These are phyloP conservation scores for Drosophila littoralis DNA, from an alignment of 1,140 invertebrate genomes.

Conservation along the genomic window DNA sequence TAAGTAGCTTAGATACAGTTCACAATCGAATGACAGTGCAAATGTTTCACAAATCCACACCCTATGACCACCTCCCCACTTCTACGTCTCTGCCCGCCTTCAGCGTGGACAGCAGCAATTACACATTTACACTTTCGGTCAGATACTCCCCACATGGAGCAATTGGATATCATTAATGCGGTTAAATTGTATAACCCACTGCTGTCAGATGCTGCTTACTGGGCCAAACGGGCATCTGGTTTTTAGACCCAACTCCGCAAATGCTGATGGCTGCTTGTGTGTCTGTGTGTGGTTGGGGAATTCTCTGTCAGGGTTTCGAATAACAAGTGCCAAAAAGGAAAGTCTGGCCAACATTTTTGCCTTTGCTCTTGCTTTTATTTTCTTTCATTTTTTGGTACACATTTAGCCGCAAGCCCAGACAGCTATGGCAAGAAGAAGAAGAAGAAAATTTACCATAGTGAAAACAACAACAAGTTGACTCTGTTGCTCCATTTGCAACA, in stretches of 20 bases:
- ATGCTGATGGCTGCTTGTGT: conserved; percentile 9
- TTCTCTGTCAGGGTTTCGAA: conserved; percentile 2
- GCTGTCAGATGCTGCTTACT: conserved; percentile 20
- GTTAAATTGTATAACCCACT: conserved; percentile 63
- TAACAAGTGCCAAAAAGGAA: conserved; percentile 62
- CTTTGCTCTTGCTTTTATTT: conserved; percentile 43
- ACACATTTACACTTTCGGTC: conserved; percentile 46
- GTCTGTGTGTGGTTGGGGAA: not conserved
- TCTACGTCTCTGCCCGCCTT: not conserved
- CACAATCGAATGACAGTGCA: conserved; percentile 54
- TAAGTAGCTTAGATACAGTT: conserved; percentile 53
- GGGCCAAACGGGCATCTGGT: conserved; percentile 8
- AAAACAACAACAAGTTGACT: conserved; percentile 58
- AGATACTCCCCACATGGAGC: conserved; percentile 7
- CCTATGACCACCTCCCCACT: not conserved
- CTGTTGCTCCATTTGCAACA: conserved; percentile 77
- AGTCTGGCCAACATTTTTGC: conserved; percentile 45
- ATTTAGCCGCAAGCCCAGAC: conserved; percentile 26
- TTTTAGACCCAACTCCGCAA: no score
- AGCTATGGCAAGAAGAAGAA: conserved; percentile 5
- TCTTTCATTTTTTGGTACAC: conserved; percentile 33
- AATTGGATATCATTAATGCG: conserved; percentile 63
- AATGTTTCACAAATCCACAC: conserved; percentile 65
- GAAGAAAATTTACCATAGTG: conserved; percentile 27
- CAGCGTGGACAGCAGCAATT: conserved; percentile 49